These are phyloP conservation scores for Sarcophaga peregrina DNA, from an alignment of 1,140 invertebrate genomes.

Conservation along the genomic window DNA sequence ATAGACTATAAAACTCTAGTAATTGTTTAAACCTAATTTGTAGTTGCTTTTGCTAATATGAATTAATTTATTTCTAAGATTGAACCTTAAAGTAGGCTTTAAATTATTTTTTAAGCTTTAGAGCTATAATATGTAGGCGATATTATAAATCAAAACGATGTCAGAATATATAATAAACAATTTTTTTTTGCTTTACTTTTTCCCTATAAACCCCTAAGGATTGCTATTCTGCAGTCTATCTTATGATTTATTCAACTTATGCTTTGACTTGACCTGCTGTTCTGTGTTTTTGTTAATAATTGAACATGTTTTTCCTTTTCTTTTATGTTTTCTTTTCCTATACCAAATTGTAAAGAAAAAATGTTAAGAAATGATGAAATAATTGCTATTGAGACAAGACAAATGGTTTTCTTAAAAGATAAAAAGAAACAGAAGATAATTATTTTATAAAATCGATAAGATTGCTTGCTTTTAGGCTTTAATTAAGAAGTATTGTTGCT, in stretches of 20 bases:
- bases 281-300: not conserved
- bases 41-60: not conserved
- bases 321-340: not conserved
- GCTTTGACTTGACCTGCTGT: not conserved
- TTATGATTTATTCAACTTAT: conserved; percentile 7
- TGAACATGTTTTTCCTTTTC: not conserved
- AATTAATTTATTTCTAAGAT: not conserved
- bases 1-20: no score
- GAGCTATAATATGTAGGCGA: not conserved
- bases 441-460: no score
- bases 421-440: no score
- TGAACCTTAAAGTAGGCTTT: not conserved
- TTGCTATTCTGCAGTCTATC: not conserved
- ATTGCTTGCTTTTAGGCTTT: no score
- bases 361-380: not conserved
- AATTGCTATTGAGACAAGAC: not conserved
- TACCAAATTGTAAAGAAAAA: not conserved
- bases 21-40: not conserved
- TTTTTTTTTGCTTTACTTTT: not conserved
- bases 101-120: not conserved
- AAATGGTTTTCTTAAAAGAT: not conserved
- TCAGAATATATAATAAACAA: conserved; percentile 2
- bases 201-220: not conserved
- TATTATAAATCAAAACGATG: conserved; percentile 29
- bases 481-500: no score